Conservation (phyloP, 2,113 vertebrate genomes). For the Odontesthes bonariensis region DNA sequence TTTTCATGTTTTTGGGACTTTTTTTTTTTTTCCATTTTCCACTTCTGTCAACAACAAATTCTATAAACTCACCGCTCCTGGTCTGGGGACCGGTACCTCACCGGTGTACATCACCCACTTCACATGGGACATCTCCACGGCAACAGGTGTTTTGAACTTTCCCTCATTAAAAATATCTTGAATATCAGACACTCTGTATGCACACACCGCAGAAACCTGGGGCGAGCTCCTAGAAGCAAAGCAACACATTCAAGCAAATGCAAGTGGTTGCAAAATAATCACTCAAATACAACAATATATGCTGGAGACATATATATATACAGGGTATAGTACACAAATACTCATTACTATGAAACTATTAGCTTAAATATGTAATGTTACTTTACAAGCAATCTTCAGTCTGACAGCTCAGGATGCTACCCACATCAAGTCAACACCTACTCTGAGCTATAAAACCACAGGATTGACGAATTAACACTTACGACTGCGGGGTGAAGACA, state of each 20-base stretch:
- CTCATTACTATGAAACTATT: no score
- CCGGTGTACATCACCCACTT: slow-evolving; percentile 82
- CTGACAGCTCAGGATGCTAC: slow-evolving; percentile 5
- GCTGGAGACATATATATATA: no score
- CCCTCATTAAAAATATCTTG: slow-evolving; percentile 80
- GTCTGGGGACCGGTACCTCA: slow-evolving; percentile 81
- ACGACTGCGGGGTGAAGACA: slow-evolving; percentile 83
- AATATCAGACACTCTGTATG: slow-evolving; percentile 68
- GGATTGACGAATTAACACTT: slow-evolving; percentile 50
- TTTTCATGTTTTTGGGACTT: fast-evolving
- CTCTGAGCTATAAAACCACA: background rate
- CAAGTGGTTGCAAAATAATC: background rate
- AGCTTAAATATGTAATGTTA: no score
- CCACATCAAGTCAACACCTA: background rate
- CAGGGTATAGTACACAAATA: no score
- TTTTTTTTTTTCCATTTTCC: background rate
- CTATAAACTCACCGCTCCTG: slow-evolving; percentile 81
- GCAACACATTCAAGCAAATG: background rate
- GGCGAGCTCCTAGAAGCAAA: slow-evolving; percentile 70
- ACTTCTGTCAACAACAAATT: background rate
- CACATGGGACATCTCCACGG: slow-evolving; percentile 72
- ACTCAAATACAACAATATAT: background rate
- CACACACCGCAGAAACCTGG: slow-evolving; percentile 79
- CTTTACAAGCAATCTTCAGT: no score
- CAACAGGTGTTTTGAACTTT: slow-evolving; percentile 79